Conservation (phyloP, 2,113 vertebrate genomes). For the Chrysemys picta region DNA sequence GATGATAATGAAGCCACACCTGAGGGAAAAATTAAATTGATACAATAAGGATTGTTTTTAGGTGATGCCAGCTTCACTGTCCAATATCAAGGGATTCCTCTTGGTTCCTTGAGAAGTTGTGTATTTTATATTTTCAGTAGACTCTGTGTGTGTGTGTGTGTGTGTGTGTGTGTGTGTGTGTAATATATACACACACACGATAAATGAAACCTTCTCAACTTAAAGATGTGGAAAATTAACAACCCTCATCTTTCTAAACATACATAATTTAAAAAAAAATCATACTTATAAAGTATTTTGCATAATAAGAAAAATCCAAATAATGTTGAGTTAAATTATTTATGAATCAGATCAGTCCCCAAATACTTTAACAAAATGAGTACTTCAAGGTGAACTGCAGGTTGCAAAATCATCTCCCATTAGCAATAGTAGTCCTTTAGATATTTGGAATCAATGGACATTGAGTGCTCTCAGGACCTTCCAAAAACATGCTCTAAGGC, state of each 20-base stretch:
- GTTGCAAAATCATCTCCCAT: slow-evolving; percentile 43
- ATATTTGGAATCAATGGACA: slow-evolving; percentile 68
- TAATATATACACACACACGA: not conserved
- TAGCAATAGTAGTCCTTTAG: slow-evolving; percentile 27
- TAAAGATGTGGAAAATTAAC: not conserved
- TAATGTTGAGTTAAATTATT: not conserved
- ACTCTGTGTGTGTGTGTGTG: too few relatives aligned
- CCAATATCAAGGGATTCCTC: slow-evolving; percentile 53
- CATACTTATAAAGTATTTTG: not conserved
- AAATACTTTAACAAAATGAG: slow-evolving; percentile 32
- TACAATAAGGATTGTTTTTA: slow-evolving; percentile 50
- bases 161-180: not conserved
- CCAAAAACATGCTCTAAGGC: slow-evolving; percentile 65
- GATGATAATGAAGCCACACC: slow-evolving; percentile 36
- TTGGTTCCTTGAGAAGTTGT: slow-evolving; percentile 49
- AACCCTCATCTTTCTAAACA: not conserved
- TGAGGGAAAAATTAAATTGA: slow-evolving; percentile 39
- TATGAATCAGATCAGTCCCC: not conserved
- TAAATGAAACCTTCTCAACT: too few relatives aligned
- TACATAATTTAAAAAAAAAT: not conserved
- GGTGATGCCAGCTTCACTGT: slow-evolving; percentile 41
- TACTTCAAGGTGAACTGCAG: not conserved
- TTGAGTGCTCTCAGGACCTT: slow-evolving; percentile 68
- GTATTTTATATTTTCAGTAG: slow-evolving; percentile 57
- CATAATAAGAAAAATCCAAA: not conserved